These are phyloP conservation scores for Cecidostiba fungosa DNA, from an alignment of 2,888 invertebrate genomes.

Conservation along the genomic window DNA sequence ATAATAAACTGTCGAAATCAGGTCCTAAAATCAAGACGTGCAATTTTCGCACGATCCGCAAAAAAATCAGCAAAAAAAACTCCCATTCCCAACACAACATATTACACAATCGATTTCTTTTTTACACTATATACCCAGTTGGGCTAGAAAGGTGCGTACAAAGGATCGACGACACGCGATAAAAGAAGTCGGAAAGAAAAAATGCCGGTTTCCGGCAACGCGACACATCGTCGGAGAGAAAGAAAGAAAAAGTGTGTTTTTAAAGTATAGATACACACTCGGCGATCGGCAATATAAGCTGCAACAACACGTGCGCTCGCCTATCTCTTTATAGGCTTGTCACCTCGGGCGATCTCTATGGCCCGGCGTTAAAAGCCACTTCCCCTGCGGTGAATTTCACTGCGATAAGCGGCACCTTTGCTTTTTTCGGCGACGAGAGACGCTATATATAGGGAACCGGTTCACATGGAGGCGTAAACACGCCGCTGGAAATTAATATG, in stretches of 20 bases:
- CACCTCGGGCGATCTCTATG: conserved; percentile 18
- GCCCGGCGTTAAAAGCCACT: background rate
- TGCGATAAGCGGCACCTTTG: background rate
- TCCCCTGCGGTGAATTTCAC: conserved; percentile 18
- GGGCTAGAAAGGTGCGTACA: background rate
- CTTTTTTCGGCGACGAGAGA: background rate
- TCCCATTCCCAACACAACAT: background rate
- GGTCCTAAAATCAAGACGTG: no score
- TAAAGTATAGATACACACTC: background rate
- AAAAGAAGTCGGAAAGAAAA: background rate
- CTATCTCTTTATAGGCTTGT: background rate
- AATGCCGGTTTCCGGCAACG: background rate
- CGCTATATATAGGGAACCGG: background rate
- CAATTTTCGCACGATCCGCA: background rate
- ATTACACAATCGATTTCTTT: conserved; percentile 6
- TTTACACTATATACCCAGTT: background rate
- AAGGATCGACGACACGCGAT: background rate
- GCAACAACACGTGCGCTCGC: conserved; percentile 5
- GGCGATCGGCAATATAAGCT: background rate
- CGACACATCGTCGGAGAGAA: background rate
- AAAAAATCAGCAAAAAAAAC: background rate
- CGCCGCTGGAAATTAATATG: background rate
- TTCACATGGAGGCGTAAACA: background rate
- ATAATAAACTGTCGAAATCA: no score
- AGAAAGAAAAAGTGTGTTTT: background rate